Evolutionary conservation across 2,888 invertebrate genomes (phyloP), one percentile per base, ranked within the genome.

Genomic region (Quadriops clusia): DNA sequence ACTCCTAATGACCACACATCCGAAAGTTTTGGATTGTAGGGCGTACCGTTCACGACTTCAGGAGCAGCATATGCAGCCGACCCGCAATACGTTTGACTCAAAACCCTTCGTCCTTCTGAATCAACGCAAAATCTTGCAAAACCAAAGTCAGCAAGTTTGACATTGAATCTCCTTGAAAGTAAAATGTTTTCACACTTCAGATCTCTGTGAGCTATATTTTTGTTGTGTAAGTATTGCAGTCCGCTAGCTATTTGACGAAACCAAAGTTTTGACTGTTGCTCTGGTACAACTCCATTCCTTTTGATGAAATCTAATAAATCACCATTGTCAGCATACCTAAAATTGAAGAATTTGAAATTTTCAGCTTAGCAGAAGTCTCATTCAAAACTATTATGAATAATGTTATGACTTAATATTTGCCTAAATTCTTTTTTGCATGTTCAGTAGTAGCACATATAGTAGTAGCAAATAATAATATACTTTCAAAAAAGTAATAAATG

Each of bases 51-150:
- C 23, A 94, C 83, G 3, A 38, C 84, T 63, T 95, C 94, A 1
- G 94, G 94, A 2, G 94, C 89, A 1, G 93, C 94, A 58, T 95
- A 95, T 0, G 93, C 91, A 3, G 91, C 89, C 3, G 91, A 93
- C n/a, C 94, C 94, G 55, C 94, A 94, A 53, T 85, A 94, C 0
- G 94, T 93, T 54, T 81, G 74, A 49, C 91, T 91, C 33, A 87
- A 68, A 4, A 85, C 74, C 18, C 82, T 67, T 31, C 77, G 70
- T 28, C 85, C 84, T 28, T 72, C 72, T 2, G 70, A 65, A 46
- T 82, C 77, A 1, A 74, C 67, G 55, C 84, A 84, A 51, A 78
- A 83, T 41, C 89, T 72, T 2, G 91, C 85, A 58, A 93, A 93
- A 15, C 94, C 93, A 57, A 94, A 94, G 63, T 94, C 93, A 2